Evolutionary conservation across 2,888 invertebrate species (phyloP).

Genomic region (Brachypalpus laphriformis): DNA sequence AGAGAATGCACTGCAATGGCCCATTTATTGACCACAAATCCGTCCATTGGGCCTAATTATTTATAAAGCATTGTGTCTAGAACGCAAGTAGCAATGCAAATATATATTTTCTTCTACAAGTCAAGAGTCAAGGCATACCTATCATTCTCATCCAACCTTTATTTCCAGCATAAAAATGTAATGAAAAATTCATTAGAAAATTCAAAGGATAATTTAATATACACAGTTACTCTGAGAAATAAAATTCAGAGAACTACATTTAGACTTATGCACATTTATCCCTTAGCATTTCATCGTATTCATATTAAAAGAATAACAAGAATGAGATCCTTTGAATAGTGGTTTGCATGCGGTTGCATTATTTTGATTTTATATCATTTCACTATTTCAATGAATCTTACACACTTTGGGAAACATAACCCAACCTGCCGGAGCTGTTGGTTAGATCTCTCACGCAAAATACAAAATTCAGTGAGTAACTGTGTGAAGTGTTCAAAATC

Average conservation of each 20-base stretch:
- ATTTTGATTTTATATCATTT: background rate
- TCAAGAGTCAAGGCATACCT: background rate
- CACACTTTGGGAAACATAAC: background rate
- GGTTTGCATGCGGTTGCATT: background rate
- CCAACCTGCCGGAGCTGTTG: background rate
- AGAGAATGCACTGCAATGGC: background rate
- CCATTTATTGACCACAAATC: background rate
- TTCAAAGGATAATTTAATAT: background rate
- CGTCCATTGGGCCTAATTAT: conserved; percentile 7
- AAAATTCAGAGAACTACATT: background rate
- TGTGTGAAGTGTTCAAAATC: conserved; percentile 6
- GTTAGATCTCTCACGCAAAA: conserved; percentile 12
- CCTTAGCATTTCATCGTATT: background rate
- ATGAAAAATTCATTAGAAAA: background rate
- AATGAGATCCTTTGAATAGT: background rate
- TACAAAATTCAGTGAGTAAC: conserved; percentile 34
- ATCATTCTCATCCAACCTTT: background rate
- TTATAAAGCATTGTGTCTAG: background rate
- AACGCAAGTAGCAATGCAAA: background rate
- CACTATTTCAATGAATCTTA: background rate
- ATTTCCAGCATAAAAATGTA: background rate
- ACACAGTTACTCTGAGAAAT: background rate
- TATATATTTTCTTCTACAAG: background rate
- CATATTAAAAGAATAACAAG: background rate
- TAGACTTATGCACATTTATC: background rate